Base-by-base conservation (phyloP, 2,888 invertebrate species). In the Epinotia bilunana region DNA sequence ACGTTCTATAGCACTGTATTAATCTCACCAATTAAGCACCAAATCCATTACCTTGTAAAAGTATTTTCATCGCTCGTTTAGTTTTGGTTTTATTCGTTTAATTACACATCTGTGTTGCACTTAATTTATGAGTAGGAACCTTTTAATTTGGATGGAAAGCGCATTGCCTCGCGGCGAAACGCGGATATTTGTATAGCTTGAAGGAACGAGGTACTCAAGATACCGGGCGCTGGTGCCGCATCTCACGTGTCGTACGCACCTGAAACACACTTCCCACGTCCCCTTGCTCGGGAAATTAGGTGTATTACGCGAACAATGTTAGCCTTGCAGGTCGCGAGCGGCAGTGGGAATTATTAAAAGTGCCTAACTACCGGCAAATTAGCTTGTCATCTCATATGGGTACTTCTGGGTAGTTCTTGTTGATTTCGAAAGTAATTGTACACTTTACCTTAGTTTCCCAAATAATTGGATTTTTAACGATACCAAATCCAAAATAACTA, bases 221-320 rank as follows among this genome's bases (percentile, higher is more conserved):
- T 20, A 18, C 20, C 11, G 18, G 49, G 49, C 73, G 74, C 58
- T 58, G 20, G 72, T 70, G 70, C 69, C 76, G 62, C 72, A 80
- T 82, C 43, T 69, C 46, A 28, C 81, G 77, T 86, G 81, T 78
- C 73, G 73, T 78, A 82, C 83, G 86, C 84, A 85, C 82, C 77
- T 81, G 76, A 81, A 80, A 80, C 87, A 88, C 83, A 87, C 80
- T 88, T 88, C 88, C 84, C 88, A 88, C 87, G 88, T 79, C 78
- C 84, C 78, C 65, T 39, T 9, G 64, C 73, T 60, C 62, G 55
- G 65, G 69, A 69, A 76, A 76, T 69, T 68, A 69, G 73, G 43
- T 61, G 57, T 68, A 46, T 63, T 68, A 68, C 65, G 73, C 63
- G 62, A 71, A 75, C 75, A 72, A 72, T 72, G 74, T 75, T 71